Percentiles rank a stretch among this genome's conserved stretches.
Evolutionary conservation across 2,888 invertebrate genomes (phyloP).

Genomic region (Drosophila lutescens): DNA sequence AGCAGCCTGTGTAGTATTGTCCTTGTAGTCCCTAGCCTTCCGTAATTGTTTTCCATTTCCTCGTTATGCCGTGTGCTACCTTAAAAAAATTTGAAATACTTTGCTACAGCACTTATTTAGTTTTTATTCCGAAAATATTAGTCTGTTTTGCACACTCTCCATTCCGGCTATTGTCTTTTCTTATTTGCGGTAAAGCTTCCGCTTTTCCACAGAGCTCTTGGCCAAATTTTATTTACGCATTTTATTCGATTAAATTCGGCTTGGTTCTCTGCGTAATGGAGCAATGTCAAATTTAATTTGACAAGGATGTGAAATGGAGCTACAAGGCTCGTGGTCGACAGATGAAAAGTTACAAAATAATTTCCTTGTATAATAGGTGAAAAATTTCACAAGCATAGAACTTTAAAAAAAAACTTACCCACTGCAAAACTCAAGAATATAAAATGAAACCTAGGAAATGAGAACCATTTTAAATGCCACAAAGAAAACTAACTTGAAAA

Average conservation of each 20-base stretch:
- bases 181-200: conserved; percentile 35
- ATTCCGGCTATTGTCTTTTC: conserved; percentile 4
- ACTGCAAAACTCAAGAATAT: neutral
- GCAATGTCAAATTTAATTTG: conserved; percentile 66
- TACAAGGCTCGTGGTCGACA: neutral
- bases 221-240: conserved; percentile 68
- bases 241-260: conserved; percentile 64
- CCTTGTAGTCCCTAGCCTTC: conserved; percentile 40
- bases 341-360: neutral
- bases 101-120: conserved; percentile 27
- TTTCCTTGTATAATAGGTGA: neutral
- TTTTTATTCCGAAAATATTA: conserved; percentile 47
- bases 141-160: conserved; percentile 47
- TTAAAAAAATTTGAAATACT: conserved; percentile 42
- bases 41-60: conserved; percentile 61
- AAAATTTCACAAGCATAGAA: neutral
- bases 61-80: conserved; percentile 31
- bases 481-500: neutral
- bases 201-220: conserved; percentile 28
- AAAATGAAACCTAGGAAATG: neutral
- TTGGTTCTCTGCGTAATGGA: conserved; percentile 53
- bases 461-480: neutral
- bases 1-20: conserved; percentile 31
- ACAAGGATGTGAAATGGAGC: conserved; percentile 45
- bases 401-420: neutral